A percentile compares a stretch with the other conserved stretches of the same genome.
Conservation (phyloP, 2,113 vertebrate species). For the Apteryx owenii region DNA sequence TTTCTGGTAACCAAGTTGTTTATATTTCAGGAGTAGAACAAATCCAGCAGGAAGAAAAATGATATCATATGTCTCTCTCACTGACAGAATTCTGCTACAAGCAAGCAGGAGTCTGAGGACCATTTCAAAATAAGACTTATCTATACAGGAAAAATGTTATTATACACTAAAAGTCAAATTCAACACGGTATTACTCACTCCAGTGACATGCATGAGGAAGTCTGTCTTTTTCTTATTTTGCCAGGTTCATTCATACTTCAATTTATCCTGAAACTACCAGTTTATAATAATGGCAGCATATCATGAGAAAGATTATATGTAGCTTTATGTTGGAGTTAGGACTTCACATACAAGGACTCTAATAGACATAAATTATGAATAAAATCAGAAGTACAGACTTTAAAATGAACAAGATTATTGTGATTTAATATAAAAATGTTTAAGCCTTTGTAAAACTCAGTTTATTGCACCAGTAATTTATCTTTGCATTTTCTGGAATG, state of each 20-base stretch:
- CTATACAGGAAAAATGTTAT: background rate
- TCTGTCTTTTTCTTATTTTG: background rate
- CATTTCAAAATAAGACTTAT: background rate
- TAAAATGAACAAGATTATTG: background rate
- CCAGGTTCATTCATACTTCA: background rate
- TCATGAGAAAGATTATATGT: background rate
- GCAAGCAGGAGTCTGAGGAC: background rate
- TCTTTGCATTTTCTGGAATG: conserved; percentile 16
- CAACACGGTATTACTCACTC: background rate
- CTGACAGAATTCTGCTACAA: background rate
- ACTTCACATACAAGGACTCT: background rate
- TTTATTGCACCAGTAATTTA: background rate
- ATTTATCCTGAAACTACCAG: background rate
- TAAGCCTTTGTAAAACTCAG: background rate
- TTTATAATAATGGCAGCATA: background rate
- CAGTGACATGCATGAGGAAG: background rate
- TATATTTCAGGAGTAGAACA: conserved; percentile 20
- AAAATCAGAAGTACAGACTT: background rate
- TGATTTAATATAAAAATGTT: background rate
- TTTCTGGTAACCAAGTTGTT: conserved; percentile 19
- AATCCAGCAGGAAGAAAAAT: background rate
- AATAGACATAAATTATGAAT: background rate
- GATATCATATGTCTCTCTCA: background rate
- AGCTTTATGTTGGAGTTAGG: background rate
- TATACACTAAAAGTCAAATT: background rate